A percentile compares a stretch with the other conserved stretches of the same genome.
phyloP scores from a whole-genome alignment of 2,797 vertebrate genomes.

The Spinus pinus region DNA sequence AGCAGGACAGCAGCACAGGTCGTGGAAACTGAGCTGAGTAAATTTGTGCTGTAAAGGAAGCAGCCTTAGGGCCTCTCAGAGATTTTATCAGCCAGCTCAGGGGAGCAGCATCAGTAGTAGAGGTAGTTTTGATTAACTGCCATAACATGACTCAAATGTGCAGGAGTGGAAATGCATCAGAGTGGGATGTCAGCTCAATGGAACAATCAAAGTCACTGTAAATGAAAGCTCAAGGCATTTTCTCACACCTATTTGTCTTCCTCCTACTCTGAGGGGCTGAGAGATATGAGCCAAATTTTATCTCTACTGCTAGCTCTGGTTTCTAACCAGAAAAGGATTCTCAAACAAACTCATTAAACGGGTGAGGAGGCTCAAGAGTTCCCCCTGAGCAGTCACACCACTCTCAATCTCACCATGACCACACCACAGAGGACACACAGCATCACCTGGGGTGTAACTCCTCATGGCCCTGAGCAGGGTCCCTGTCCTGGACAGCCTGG shows the following conservation, averaged over 20 bases:
- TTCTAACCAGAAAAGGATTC: not conserved
- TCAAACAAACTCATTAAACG: not conserved
- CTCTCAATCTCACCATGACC: not conserved
- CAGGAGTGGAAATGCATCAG: not conserved
- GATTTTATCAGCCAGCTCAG: not conserved
- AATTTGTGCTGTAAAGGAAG: not conserved
- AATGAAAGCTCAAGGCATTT: not conserved
- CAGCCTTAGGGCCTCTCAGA: not conserved
- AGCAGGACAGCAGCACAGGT: not conserved
- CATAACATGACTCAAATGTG: not conserved
- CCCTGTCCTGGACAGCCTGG: not conserved
- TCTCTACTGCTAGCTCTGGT: not conserved
- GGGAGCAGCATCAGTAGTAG: not conserved
- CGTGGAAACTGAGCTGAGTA: not conserved
- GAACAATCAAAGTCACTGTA: not conserved
- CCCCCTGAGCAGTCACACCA: not conserved
- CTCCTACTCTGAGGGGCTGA: not conserved
- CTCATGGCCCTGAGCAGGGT: not conserved
- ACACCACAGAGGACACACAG: not conserved
- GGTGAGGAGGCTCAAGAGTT: not conserved
- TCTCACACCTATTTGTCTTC: not conserved
- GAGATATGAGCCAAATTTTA: not conserved
- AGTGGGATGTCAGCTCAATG: not conserved
- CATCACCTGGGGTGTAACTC: rapidly evolving
- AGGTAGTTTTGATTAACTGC: not conserved